phyloP scores from a whole-genome alignment of 2,113 vertebrate species.

The Dromiciops gliroides region DNA sequence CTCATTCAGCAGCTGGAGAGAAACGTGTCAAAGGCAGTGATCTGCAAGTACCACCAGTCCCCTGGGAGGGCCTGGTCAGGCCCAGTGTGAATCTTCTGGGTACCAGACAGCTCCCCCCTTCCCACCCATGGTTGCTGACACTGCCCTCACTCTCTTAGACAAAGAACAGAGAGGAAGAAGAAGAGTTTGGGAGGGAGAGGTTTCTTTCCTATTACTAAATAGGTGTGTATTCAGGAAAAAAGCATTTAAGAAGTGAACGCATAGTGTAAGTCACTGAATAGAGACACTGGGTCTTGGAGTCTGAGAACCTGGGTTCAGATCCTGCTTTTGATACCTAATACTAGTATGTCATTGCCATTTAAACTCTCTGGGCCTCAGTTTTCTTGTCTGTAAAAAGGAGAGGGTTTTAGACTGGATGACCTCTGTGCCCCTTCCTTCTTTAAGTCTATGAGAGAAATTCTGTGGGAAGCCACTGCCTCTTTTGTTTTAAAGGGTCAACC shows the following conservation, averaged over 20 bases:
- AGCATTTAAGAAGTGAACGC: constrained; percentile 10
- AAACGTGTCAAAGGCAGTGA: constrained; percentile 82
- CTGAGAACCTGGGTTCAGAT: not conserved
- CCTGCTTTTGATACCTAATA: not conserved
- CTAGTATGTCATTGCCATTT: not conserved
- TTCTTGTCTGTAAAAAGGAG: not conserved
- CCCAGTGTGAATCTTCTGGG: constrained; percentile 71
- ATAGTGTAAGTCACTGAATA: not conserved
- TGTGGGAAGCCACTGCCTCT: not conserved
- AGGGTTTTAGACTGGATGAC: not conserved
- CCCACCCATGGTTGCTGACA: constrained; percentile 73
- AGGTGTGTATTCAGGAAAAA: constrained; percentile 45
- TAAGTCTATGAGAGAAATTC: not conserved
- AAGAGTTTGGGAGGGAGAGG: not conserved
- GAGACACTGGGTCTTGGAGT: not conserved
- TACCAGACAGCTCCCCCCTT: constrained; percentile 67
- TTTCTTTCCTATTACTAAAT: constrained; percentile 56
- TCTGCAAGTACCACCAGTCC: constrained; percentile 78
- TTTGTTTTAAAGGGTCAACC: not conserved
- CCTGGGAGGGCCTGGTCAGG: constrained; percentile 81
- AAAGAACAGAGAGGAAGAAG: constrained; percentile 54
- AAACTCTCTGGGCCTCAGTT: not conserved
- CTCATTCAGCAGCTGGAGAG: constrained; percentile 83
- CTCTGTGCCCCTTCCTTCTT: not conserved
- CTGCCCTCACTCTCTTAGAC: not conserved